A percentile compares a stretch with the other conserved stretches of the same genome.
Conservation (phyloP, 2,888 invertebrate genomes). For the Eupeodes luniger region DNA sequence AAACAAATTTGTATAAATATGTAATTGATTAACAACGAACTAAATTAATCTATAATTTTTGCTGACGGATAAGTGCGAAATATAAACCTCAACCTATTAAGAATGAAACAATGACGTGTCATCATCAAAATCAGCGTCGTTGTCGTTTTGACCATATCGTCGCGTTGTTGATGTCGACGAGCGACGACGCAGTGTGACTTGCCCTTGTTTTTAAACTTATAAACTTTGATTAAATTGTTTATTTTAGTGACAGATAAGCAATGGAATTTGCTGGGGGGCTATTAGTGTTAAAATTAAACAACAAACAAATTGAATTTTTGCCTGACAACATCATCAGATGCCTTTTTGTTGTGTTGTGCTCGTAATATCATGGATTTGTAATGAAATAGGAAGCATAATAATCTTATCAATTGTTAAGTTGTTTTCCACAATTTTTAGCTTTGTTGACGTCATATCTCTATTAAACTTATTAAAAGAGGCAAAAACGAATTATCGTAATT, state of each 20-base stretch:
- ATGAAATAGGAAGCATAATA: conserved; percentile 10
- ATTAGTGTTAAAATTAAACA: not conserved
- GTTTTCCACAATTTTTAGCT: not conserved
- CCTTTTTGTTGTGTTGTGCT: not conserved
- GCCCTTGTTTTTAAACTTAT: conserved; percentile 4
- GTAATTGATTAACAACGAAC: too few relatives aligned
- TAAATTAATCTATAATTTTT: not conserved
- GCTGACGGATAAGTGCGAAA: not conserved
- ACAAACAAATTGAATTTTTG: not conserved
- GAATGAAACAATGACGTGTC: not conserved
- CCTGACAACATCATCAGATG: conserved; percentile 2
- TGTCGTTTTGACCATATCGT: too few relatives aligned
- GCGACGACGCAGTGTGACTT: not conserved
- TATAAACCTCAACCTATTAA: not conserved
- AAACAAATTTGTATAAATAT: too few relatives aligned
- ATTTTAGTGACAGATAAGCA: not conserved
- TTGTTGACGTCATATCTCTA: not conserved
- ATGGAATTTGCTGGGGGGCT: conserved; percentile 20
- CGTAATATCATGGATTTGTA: not conserved
- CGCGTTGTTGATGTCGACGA: too few relatives aligned
- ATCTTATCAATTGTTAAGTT: not conserved
- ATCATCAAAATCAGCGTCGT: too few relatives aligned
- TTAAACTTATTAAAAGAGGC: not conserved
- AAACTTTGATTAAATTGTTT: conserved; percentile 5
- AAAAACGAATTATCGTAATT: not conserved